Evolutionary conservation across 1,140 invertebrate genomes (phyloP), one percentile per base, ranked within the genome.

Genomic region (Drosophila sechellia): DNA sequence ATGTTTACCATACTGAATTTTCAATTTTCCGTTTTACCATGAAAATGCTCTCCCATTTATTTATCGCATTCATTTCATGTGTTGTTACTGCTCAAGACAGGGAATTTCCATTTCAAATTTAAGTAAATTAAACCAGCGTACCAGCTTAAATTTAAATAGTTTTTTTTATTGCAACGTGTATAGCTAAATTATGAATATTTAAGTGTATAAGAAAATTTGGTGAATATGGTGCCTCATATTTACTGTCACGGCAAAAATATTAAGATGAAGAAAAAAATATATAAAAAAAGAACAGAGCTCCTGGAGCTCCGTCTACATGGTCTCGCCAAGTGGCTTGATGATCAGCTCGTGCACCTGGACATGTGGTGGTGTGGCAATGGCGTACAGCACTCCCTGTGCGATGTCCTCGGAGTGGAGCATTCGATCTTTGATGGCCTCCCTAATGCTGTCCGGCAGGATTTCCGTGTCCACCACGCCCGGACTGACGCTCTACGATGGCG

Each of bases 391-490:
- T 13, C 92, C 93, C 77, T 94, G 92, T 6, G 94, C 93, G 45
- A 95, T 92, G 81, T 95, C 94, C 70, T 93, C 81, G 3, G 93
- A 53, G 25, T 92, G 60, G 1, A 94, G 73, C 53, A 80, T 58
- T 43, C 52, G 54, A 35, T 71, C 37, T 39, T 13, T 48, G 31
- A 70, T 50, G 3, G 15, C 39, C 2, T 72, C 27, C 27, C 72
- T 75, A 4, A 81, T 39, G 13, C 64, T 61, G 39, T 90, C 79
- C 20, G 77, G 71, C 20, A 93, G 53, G 58, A 94, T 94, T 72
- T 95, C 94, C 1, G 94, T 95, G 48, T 93, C 91, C 1, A 94
- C 93, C 4, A 93, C 69, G 2, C 94, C 94, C 0, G 95, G 94
- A 78, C 94, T 94, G 15, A 95, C 92, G 71, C 93, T 93, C 94